Percentiles rank a stretch among this genome's conserved stretches.
These are phyloP conservation scores for Oxytorus armatus DNA, from an alignment of 2,888 invertebrate genomes.

Conservation along the genomic window DNA sequence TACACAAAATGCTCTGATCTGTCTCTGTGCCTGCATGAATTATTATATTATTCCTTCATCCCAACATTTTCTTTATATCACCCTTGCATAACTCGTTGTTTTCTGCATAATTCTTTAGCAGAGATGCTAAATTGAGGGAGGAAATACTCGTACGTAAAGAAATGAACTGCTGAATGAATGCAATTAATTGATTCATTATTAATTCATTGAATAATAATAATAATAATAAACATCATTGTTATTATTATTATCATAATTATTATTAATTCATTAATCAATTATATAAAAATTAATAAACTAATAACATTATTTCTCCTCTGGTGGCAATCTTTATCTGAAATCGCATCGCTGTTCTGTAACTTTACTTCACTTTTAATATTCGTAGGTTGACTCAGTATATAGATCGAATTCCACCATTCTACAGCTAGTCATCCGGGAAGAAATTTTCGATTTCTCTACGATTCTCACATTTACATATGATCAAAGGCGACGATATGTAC, in stretches of 20 bases:
- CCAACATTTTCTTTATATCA: not conserved
- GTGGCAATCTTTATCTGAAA: not conserved
- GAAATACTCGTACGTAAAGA: not conserved
- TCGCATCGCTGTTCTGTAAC: slow-evolving; percentile 23
- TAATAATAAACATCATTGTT: too few species aligned
- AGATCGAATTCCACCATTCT: too few species aligned
- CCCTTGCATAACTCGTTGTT: slow-evolving; percentile 17
- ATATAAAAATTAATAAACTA: not conserved
- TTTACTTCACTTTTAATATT: slow-evolving; percentile 6
- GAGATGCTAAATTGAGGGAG: not conserved
- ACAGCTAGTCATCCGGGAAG: too few species aligned
- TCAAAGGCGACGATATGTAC: too few species aligned
- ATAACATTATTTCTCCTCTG: not conserved
- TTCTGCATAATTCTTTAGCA: not conserved
- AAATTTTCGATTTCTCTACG: too few species aligned
- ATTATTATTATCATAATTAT: too few species aligned
- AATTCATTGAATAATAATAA: too few species aligned
- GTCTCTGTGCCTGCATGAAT: slow-evolving; percentile 76
- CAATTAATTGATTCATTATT: not conserved
- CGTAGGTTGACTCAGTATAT: slow-evolving; percentile 17
- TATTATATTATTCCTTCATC: slow-evolving; percentile 64
- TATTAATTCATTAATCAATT: not conserved
- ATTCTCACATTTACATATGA: too few species aligned
- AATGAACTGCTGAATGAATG: not conserved
- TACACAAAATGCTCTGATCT: slow-evolving; percentile 66